phyloP scores from a whole-genome alignment of 1,140 invertebrate genomes.

The Harlomillsia oculata region DNA sequence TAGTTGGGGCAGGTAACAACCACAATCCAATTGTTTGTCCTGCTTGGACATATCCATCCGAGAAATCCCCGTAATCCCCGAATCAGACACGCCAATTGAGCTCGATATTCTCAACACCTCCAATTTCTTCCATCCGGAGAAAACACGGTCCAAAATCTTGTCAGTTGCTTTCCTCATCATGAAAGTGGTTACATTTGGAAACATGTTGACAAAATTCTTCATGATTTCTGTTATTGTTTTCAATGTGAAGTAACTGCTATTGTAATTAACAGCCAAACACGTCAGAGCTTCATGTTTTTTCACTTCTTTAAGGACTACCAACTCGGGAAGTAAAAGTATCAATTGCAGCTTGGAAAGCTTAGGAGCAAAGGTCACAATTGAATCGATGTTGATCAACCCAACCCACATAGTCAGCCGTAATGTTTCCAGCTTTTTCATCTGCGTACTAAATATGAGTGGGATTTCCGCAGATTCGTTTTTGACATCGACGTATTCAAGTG shows the following conservation, averaged over 20 bases:
- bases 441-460: background rate
- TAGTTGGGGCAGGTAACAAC: conserved; percentile 8
- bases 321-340: conserved; percentile 1
- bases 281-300: background rate
- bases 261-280: conserved; percentile 20
- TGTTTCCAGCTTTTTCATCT: background rate
- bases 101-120: conserved; percentile 9
- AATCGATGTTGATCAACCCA: conserved; percentile 8
- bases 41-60: background rate
- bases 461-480: conserved; percentile 1
- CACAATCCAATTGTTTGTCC: conserved; percentile 11
- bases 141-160: conserved; percentile 12
- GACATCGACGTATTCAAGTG: conserved; percentile 20
- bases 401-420: conserved; percentile 14
- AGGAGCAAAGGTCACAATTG: conserved; percentile 1
- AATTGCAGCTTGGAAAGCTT: conserved; percentile 19
- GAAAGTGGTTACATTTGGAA: conserved; percentile 10
- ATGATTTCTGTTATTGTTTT: background rate
- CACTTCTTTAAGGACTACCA: conserved; percentile 2
- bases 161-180: conserved; percentile 24
- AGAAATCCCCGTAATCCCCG: conserved; percentile 19
- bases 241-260: conserved; percentile 1
- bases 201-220: background rate
- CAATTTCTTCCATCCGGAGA: conserved; percentile 11
- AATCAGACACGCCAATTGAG: conserved; percentile 14